These are phyloP conservation scores for Chymomyza fuscimana DNA, from an alignment of 2,888 invertebrate species.

Conservation along the genomic window DNA sequence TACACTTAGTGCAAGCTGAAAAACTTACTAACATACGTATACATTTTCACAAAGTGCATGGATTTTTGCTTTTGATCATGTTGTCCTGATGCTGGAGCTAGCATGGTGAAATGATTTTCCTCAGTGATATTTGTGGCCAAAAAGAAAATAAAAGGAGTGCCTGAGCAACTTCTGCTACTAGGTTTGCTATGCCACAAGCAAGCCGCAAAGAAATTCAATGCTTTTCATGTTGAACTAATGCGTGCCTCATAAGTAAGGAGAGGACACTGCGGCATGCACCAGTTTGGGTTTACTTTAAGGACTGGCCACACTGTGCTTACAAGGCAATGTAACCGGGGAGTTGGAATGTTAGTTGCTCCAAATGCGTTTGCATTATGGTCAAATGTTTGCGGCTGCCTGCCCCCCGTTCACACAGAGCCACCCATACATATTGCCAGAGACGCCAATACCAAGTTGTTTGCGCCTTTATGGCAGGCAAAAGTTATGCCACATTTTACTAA, in stretches of 20 bases:
- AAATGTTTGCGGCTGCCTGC: slow-evolving; percentile 63
- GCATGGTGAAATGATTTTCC: slow-evolving; percentile 39
- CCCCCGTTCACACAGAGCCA: neutral
- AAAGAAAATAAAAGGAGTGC: neutral
- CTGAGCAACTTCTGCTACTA: neutral
- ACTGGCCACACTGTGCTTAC: slow-evolving; percentile 36
- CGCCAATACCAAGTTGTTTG: slow-evolving; percentile 49
- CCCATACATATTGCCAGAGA: slow-evolving; percentile 16
- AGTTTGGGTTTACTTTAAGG: slow-evolving; percentile 14
- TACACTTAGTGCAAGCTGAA: slow-evolving; percentile 45
- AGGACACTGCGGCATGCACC: slow-evolving; percentile 36
- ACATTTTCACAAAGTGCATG: slow-evolving; percentile 15
- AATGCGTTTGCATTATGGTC: slow-evolving; percentile 71
- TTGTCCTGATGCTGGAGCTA: slow-evolving; percentile 10
- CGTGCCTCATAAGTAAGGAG: slow-evolving; percentile 37
- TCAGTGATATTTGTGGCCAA: slow-evolving; percentile 56
- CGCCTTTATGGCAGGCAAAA: slow-evolving; percentile 67
- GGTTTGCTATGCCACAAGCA: slow-evolving; percentile 42
- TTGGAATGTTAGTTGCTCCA: slow-evolving; percentile 38
- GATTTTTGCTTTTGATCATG: neutral
- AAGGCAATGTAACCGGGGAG: slow-evolving; percentile 22
- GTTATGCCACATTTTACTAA: slow-evolving; percentile 72
- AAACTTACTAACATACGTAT: slow-evolving; percentile 1
- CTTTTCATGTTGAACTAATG: slow-evolving; percentile 55
- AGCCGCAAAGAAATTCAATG: slow-evolving; percentile 67